Base-by-base conservation (phyloP, 1,140 invertebrate genomes). In the Tetramorium simillimum region DNA sequence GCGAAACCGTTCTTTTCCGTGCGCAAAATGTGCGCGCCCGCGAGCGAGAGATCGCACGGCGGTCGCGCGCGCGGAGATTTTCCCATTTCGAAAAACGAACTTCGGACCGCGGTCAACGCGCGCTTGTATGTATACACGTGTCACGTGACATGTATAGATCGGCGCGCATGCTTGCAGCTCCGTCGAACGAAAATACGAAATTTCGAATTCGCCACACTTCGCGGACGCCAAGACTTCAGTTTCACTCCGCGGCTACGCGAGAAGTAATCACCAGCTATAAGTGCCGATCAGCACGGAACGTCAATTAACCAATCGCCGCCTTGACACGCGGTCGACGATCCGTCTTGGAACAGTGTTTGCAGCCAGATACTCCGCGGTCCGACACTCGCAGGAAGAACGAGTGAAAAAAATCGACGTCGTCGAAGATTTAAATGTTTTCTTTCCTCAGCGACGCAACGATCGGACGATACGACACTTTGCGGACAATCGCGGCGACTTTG, bases 131-230 rank as follows among this genome's bases (percentile, higher is more conserved):
- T 77, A 85, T 67, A 78, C 60, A 78, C 33, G 49, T 78, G 51
- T 53, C 82, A 85, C 80, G 80, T 84, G 80, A 73, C 80, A 75
- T 75, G 40, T 82, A 60, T 24, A 73, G 33, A 73, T 73, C 53
- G 53, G 70, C 40, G 80, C 80, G 80, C 80, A 84, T 84, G 80
- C 80, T 62, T 84, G 28, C 33, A 56, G 16, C n/a, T 0, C 40
- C 21, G 56, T 18, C 12, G 40, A 84, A 60, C 28, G 40, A 84
- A 85, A 78, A 78, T 85, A 78, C 73, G 65, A 85, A 70, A 77
- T 85, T 85, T 85, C 33, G 58, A 85, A 85, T 78, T 85, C 51
- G 16, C 24, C 14, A 63, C 9, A 78, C 60, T 65, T 58, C 24
- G 37, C 21, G 51, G 46, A 46, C 12, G 46, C 46, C 46, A 18